A percentile compares a stretch with the other conserved stretches of the same genome.
Conservation (phyloP, 2,888 invertebrate genomes). For the Erebia ligea region DNA sequence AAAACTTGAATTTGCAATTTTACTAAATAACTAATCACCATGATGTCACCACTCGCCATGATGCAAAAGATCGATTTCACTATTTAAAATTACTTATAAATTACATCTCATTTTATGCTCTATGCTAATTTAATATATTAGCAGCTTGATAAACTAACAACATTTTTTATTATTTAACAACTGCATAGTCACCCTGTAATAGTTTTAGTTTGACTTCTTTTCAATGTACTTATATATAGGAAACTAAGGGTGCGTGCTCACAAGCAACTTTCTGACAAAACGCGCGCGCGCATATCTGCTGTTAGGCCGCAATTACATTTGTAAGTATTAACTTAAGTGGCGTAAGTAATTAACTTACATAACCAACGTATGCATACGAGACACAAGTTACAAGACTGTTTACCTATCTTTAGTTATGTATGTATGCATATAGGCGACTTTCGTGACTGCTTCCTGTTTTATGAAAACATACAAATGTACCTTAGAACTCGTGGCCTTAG, state of each 20-base stretch:
- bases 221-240: neutral
- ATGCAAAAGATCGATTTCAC: neutral
- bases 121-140: neutral
- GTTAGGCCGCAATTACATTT: no score
- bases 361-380: no score
- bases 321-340: no score
- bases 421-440: no score
- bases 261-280: neutral
- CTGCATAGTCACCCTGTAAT: slow-evolving; percentile 6
- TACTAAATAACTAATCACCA: neutral
- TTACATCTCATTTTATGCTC: neutral
- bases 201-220: neutral
- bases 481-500: neutral
- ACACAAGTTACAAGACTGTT: no score
- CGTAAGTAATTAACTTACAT: no score
- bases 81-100: neutral
- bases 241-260: neutral
- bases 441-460: no score
- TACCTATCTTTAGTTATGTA: no score
- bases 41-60: neutral
- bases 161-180: neutral
- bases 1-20: neutral
- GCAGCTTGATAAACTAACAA: neutral
- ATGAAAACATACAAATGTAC: no score
- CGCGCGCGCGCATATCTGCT: no score